These are phyloP conservation scores for Sphenopsis melanotis DNA, from an alignment of 2,797 vertebrate species.

Conservation along the genomic window DNA sequence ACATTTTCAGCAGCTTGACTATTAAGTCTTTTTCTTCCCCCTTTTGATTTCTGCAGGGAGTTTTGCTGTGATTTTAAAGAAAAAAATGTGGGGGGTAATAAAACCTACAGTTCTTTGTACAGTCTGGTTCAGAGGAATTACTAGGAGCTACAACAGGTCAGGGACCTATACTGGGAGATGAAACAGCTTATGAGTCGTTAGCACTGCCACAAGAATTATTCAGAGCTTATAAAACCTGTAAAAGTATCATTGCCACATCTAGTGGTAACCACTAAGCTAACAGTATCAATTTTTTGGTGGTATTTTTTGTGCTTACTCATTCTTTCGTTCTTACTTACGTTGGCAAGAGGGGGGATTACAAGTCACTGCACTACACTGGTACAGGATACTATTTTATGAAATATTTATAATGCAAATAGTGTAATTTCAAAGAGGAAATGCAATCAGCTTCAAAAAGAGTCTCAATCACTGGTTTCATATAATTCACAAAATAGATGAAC, in stretches of 20 bases:
- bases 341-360: neutral
- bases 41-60: slow-evolving; percentile 82
- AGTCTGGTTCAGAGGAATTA: neutral
- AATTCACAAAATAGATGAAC: neutral
- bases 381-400: neutral
- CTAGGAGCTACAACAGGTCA: neutral
- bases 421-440: neutral
- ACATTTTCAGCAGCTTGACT: slow-evolving; percentile 86
- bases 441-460: neutral
- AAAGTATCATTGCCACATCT: neutral
- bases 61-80: slow-evolving; percentile 66
- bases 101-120: neutral
- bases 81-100: neutral
- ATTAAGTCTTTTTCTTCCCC: slow-evolving; percentile 86
- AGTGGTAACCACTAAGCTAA: neutral
- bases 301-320: neutral
- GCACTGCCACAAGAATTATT: neutral
- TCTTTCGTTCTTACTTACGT: neutral
- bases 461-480: neutral
- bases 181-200: neutral
- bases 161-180: neutral
- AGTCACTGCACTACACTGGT: neutral
- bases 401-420: neutral
- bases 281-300: neutral
- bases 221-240: neutral